Conservation (phyloP, 2,113 vertebrate species). For the Cochlearius cochlearius region DNA sequence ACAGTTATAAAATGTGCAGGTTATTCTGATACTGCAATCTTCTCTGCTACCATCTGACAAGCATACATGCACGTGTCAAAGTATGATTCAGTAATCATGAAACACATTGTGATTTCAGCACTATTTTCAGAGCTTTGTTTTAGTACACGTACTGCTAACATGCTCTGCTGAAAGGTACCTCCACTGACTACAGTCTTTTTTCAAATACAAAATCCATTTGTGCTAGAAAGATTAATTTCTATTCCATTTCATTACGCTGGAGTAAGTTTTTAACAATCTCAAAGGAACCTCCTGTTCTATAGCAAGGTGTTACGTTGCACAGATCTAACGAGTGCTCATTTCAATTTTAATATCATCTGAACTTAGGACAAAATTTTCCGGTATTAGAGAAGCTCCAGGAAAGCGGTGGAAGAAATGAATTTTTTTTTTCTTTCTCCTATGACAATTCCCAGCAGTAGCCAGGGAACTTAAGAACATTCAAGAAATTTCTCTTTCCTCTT, state of each 20-base stretch:
- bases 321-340: background rate
- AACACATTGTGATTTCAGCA: background rate
- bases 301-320: background rate
- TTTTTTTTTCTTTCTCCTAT: background rate
- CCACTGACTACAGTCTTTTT: background rate
- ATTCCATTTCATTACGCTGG: background rate
- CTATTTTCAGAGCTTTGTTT: background rate
- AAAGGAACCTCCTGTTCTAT: background rate
- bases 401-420: background rate
- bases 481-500: background rate
- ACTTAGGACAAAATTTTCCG: background rate
- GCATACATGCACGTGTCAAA: rapidly evolving
- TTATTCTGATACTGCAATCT: background rate
- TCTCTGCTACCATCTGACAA: background rate
- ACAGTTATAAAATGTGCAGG: background rate
- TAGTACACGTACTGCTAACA: background rate
- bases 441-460: background rate
- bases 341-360: background rate
- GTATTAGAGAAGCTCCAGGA: background rate
- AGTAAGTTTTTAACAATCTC: background rate
- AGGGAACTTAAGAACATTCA: background rate
- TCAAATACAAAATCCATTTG: background rate
- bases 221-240: background rate
- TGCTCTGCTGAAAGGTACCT: background rate
- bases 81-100: background rate